Evolutionary conservation across 2,888 invertebrate genomes (phyloP).

Genomic region (Cataglyphis cursor): DNA sequence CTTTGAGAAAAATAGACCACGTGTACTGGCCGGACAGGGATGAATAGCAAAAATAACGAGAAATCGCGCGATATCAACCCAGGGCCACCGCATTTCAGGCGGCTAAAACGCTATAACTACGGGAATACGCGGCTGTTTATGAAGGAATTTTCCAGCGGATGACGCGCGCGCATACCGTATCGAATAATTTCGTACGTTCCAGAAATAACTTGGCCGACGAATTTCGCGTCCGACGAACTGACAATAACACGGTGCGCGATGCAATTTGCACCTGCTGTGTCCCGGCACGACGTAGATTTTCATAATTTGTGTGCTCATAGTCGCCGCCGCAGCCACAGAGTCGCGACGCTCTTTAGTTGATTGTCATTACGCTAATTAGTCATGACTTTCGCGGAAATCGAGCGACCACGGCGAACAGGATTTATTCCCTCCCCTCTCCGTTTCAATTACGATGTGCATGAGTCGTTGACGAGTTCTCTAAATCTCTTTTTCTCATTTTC

Average conservation of each 20-base stretch:
- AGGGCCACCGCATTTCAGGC: not conserved
- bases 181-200: slow-evolving; percentile 49
- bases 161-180: slow-evolving; percentile 20
- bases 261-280: slow-evolving; percentile 61
- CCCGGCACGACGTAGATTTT: slow-evolving; percentile 56
- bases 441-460: slow-evolving; percentile 61
- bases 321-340: slow-evolving; percentile 14
- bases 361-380: slow-evolving; percentile 77
- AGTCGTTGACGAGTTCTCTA: slow-evolving; percentile 4
- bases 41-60: slow-evolving; percentile 50
- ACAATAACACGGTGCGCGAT: slow-evolving; percentile 56
- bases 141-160: slow-evolving; percentile 53
- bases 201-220: slow-evolving; percentile 40
- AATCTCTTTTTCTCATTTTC: not conserved
- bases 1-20: slow-evolving; percentile 45
- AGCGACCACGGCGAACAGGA: slow-evolving; percentile 24
- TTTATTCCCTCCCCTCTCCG: slow-evolving; percentile 1
- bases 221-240: slow-evolving; percentile 53
- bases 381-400: slow-evolving; percentile 68
- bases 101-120: slow-evolving; percentile 31
- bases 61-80: slow-evolving; percentile 35
- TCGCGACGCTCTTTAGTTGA: slow-evolving; percentile 52
- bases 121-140: slow-evolving; percentile 50
- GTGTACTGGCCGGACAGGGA: not conserved
- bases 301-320: slow-evolving; percentile 62